Conservation (phyloP, 2,797 vertebrate genomes). For the Microtus obscurus region DNA sequence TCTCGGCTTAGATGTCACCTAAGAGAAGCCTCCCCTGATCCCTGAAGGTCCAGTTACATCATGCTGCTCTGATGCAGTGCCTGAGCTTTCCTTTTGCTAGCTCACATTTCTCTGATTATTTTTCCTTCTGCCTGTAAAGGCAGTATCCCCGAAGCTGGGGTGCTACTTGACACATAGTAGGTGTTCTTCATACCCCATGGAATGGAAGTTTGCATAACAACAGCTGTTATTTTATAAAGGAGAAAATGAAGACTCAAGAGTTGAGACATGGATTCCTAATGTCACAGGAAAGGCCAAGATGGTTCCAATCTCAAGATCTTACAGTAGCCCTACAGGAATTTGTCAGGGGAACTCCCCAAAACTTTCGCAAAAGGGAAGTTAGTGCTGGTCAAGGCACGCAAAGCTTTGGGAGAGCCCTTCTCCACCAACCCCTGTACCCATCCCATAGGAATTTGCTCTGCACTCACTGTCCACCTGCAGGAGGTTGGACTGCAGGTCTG, state of each 20-base stretch:
- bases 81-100: background rate
- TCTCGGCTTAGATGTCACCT: conserved; percentile 51
- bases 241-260: conserved; percentile 66
- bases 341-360: background rate
- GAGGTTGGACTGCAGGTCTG: conserved; percentile 92
- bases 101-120: conserved; percentile 40
- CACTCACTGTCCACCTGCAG: conserved; percentile 97
- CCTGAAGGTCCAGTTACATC: background rate
- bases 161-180: background rate
- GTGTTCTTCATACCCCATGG: background rate
- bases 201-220: conserved; percentile 59
- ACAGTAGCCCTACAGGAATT: background rate
- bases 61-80: background rate
- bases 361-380: conserved; percentile 31
- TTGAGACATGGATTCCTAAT: conserved; percentile 40
- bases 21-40: conserved; percentile 5
- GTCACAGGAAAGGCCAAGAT: conserved; percentile 50
- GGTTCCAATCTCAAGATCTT: conserved; percentile 9
- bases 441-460: conserved; percentile 55
- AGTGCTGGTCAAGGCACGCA: background rate
- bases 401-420: background rate
- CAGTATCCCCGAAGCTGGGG: background rate
- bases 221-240: conserved; percentile 50
- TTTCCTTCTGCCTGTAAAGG: conserved; percentile 44
- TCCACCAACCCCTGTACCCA: background rate